Evolutionary conservation across 2,888 invertebrate species (phyloP), one percentile per base, ranked within the genome.

Genomic region (Carpatolechia fugitivella): DNA sequence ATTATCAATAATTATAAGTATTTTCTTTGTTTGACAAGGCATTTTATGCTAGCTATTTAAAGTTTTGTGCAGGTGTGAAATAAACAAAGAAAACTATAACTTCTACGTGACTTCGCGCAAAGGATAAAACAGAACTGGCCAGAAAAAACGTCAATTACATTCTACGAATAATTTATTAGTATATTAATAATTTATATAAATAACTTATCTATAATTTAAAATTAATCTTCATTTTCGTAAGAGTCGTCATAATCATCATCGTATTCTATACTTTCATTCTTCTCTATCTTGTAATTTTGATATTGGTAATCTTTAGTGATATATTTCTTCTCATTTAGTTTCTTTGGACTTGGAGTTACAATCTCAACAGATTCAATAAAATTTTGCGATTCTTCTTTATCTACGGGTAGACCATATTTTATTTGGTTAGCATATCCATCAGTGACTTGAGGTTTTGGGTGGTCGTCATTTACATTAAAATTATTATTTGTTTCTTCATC

Each of bases 341-440:
- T 46, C 16, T 40, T 41, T 16, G 52, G 31, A 20, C 18, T 41
- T 5, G 29, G 13, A 6, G 29, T 44, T n/a, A 55, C 56, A 50
- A 53, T 52, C 49, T 60, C 71, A 24, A 60, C 56, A 1, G 64
- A 66, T 7, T 57, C 59, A 1, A 60, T 47, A 33, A 55, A 35
- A 13, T 49, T 57, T 64, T 60, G 56, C 50, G 56, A 38, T 8
- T 46, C 55, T 50, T 55, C 57, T 52, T 65, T 66, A 35, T 63
- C 57, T 44, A 51, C 57, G n/a, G 53, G 13, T 11, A 54, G 46
- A 16, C 73, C 71, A 54, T 79, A 75, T 57, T 66, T 68, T 51
- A 63, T 73, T 54, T 73, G 72, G 55, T 65, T 83, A 0, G 77
- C 72, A 65, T 78, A 78, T 11, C 76, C 74, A 11, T 64, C 66